Evolutionary conservation across 2,113 vertebrate species (phyloP).

Genomic region (Corythornis cristatus): DNA sequence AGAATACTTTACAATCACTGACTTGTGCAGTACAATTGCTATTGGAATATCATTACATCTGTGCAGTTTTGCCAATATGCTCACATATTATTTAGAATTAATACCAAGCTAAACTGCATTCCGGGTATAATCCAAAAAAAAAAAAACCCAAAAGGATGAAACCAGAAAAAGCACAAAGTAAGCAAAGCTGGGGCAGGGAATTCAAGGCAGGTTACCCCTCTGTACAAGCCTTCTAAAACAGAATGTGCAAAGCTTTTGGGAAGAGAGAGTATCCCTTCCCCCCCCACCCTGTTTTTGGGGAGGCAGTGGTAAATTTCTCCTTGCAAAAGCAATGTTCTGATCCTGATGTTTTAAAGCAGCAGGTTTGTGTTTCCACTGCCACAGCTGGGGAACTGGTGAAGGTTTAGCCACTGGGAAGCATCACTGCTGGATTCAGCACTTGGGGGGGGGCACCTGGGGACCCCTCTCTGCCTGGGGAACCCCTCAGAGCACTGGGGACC

Average conservation of each 20-base stretch:
- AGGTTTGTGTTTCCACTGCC: background rate
- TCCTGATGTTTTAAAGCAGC: background rate
- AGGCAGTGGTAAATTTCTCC: slow-evolving; percentile 7
- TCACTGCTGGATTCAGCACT: fast-evolving
- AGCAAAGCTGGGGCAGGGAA: slow-evolving; percentile 41
- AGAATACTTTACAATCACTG: slow-evolving; percentile 85
- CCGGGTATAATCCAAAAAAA: slow-evolving; percentile 75
- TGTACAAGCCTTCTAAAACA: slow-evolving; percentile 39
- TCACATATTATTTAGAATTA: slow-evolving; percentile 72
- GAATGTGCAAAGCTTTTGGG: slow-evolving; percentile 54
- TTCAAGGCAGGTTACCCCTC: slow-evolving; percentile 40
- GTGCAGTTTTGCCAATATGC: slow-evolving; percentile 86
- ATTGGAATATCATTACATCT: slow-evolving; percentile 82
- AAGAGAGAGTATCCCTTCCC: slow-evolving; percentile 58
- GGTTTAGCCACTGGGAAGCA: background rate
- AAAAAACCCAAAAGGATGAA: slow-evolving; percentile 55
- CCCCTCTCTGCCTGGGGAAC: background rate
- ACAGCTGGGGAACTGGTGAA: background rate
- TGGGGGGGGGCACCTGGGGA: background rate
- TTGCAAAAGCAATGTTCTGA: background rate
- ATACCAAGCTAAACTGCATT: slow-evolving; percentile 85
- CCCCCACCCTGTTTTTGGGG: background rate
- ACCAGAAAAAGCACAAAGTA: slow-evolving; percentile 65
- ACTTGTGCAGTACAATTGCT: slow-evolving; percentile 88
- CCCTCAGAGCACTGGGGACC: background rate